These are phyloP conservation scores for Sinocyclocheilus rhinocerous DNA, from an alignment of 2,113 vertebrate genomes.

Conservation along the genomic window DNA sequence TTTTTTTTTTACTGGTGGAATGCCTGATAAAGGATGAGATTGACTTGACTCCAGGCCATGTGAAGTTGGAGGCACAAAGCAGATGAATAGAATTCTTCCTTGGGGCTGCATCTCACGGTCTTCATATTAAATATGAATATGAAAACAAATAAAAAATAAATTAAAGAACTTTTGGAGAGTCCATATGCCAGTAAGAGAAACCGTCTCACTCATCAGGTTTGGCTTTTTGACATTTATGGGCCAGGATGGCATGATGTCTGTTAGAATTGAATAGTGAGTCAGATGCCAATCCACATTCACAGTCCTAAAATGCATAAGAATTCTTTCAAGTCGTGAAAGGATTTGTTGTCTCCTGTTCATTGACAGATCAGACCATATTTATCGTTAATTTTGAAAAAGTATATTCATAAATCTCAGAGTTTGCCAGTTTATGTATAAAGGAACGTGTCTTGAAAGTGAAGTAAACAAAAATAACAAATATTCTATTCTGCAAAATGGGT, in stretches of 20 bases:
- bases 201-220: constrained; percentile 17
- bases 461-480: not conserved
- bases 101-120: not conserved
- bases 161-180: not conserved
- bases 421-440: not conserved
- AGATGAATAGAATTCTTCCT: not conserved
- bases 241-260: constrained; percentile 30
- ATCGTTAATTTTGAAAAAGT: not conserved
- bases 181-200: not conserved
- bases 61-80: not conserved
- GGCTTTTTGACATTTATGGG: constrained; percentile 40
- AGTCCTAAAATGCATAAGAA: not conserved
- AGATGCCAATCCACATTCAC: constrained; percentile 9
- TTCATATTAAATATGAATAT: constrained; percentile 23
- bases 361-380: constrained; percentile 1
- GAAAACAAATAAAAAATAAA: constrained; percentile 12
- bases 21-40: not conserved
- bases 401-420: not conserved
- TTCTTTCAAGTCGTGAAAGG: not conserved
- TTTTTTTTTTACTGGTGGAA: not conserved
- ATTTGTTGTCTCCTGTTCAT: not conserved
- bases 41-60: not conserved
- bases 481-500: not conserved
- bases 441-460: not conserved
- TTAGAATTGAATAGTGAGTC: constrained; percentile 47